Evolutionary conservation across 2,113 vertebrate species (phyloP).

Genomic region (Laticauda colubrina): DNA sequence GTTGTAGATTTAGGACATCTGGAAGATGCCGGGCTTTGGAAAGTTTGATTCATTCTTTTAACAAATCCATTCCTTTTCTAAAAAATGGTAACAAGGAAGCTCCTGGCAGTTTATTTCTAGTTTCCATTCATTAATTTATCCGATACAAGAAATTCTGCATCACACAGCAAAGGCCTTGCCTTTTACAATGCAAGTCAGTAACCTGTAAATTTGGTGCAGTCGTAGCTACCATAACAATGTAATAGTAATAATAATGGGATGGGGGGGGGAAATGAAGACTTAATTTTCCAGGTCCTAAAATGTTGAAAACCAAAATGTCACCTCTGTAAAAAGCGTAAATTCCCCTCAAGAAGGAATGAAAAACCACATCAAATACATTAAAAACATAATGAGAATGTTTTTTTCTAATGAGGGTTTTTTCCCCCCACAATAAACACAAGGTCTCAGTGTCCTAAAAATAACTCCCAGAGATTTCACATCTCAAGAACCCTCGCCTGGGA

Average conservation of each 20-base stretch:
- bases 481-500: not conserved
- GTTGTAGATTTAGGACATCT: not conserved
- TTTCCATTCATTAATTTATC: not conserved
- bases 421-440: not conserved
- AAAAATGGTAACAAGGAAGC: not conserved
- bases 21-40: not conserved
- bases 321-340: not conserved
- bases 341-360: not conserved
- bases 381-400: not conserved
- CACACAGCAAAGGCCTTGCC: not conserved
- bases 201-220: not conserved
- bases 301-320: not conserved
- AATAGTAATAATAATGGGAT: not conserved
- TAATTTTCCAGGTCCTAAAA: not conserved
- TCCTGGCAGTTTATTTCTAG: not conserved
- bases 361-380: not conserved
- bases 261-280: not conserved
- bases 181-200: not conserved
- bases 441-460: not conserved
- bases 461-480: not conserved
- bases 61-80: not conserved
- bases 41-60: not conserved
- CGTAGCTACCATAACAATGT: not conserved
- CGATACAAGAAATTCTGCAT: not conserved
- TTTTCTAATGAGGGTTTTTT: too few species aligned